phyloP scores from a whole-genome alignment of 2,113 vertebrate genomes.

The Apaloderma vittatum region DNA sequence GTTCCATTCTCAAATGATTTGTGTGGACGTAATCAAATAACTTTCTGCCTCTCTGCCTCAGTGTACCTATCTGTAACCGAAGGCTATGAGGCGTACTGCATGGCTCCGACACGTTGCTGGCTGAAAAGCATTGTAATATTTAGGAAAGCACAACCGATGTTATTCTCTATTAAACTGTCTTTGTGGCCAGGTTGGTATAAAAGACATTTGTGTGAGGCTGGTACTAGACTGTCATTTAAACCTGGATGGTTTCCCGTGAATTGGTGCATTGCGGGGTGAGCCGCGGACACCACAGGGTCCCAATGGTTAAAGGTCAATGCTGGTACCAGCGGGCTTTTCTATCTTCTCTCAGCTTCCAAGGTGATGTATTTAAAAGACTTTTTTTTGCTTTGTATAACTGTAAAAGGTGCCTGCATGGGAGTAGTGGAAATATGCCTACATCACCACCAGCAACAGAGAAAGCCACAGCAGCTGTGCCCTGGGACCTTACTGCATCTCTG shows the following conservation, averaged over 20 bases:
- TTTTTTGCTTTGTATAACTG: not conserved
- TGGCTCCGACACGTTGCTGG: not conserved
- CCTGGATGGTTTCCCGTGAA: not conserved
- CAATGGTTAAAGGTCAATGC: not conserved
- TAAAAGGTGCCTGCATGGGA: not conserved
- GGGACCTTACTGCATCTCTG: not conserved
- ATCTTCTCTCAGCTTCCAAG: not conserved
- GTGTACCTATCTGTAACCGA: not conserved
- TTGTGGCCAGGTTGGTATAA: not conserved
- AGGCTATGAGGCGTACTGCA: not conserved
- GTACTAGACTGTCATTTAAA: not conserved
- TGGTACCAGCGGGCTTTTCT: not conserved
- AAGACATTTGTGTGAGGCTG: not conserved
- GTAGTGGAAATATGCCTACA: not conserved
- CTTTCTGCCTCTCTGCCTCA: not conserved
- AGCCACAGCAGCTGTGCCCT: not conserved
- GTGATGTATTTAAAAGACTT: not conserved
- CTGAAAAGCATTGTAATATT: not conserved
- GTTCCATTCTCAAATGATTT: not conserved
- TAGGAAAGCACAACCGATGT: not conserved
- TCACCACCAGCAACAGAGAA: not conserved
- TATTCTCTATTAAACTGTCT: not conserved
- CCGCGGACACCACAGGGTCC: not conserved
- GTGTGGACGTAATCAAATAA: not conserved
- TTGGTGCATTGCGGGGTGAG: not conserved